phyloP scores from a whole-genome alignment of 53 echinoderm and acorn worm genomes.

The Luidia sarsii region DNA sequence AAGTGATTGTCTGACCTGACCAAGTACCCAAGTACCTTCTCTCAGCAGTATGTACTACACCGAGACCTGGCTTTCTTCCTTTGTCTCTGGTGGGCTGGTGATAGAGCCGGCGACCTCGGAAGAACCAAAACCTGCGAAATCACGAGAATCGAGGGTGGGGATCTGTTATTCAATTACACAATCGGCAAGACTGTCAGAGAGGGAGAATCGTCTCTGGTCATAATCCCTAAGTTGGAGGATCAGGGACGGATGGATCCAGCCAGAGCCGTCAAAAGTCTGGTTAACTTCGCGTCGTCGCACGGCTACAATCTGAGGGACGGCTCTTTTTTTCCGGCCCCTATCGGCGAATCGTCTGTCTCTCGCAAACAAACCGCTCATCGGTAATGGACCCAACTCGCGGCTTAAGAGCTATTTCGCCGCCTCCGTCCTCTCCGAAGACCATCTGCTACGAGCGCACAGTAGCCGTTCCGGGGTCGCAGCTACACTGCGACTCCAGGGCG shows the following conservation, averaged over 20 bases:
- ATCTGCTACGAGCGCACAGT: background rate
- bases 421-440: background rate
- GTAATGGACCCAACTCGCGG: background rate
- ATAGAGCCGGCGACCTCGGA: conserved; percentile 20
- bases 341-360: background rate
- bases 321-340: conserved; percentile 9
- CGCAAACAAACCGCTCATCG: background rate
- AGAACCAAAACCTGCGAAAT: conserved; percentile 27
- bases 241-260: conserved; percentile 11
- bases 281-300: background rate
- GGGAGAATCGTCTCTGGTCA: background rate
- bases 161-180: conserved; percentile 21
- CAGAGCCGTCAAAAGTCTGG: background rate
- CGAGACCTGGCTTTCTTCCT: conserved; percentile 26
- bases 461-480: background rate
- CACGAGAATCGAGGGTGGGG: background rate
- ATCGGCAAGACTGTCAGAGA: conserved; percentile 29
- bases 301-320: background rate
- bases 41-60: background rate
- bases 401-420: background rate
- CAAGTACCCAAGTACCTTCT: background rate
- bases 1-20: background rate
- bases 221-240: conserved; percentile 1
- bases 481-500: background rate
- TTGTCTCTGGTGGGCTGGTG: conserved; percentile 9